These are phyloP conservation scores for Archocentrus centrarchus DNA, from an alignment of 2,113 vertebrate species.

Conservation along the genomic window DNA sequence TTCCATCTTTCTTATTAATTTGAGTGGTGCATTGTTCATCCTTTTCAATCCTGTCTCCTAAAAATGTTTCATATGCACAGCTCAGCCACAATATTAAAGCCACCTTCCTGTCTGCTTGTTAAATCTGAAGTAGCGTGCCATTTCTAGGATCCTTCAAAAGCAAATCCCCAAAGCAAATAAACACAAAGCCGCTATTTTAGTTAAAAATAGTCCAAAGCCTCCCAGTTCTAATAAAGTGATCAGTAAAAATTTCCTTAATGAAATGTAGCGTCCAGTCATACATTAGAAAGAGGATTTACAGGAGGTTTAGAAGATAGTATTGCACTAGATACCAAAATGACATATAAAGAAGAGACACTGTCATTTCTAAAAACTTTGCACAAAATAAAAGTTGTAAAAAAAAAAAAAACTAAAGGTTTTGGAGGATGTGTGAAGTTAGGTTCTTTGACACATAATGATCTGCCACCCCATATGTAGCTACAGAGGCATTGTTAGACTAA, in stretches of 20 bases:
- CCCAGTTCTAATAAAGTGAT: neutral
- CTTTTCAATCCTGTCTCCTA: neutral
- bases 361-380: neutral
- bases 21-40: neutral
- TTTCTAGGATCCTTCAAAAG: neutral
- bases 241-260: neutral
- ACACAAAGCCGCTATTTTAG: neutral
- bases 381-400: neutral
- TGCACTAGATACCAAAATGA: neutral
- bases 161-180: neutral
- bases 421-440: neutral
- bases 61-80: slow-evolving; percentile 7
- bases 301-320: neutral
- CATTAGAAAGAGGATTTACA: slow-evolving; percentile 1
- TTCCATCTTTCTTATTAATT: slow-evolving; percentile 1
- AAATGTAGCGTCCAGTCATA: neutral
- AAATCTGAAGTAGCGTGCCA: neutral
- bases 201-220: slow-evolving; percentile 2
- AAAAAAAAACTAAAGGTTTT: neutral
- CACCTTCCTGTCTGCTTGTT: neutral
- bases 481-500: neutral
- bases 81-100: slow-evolving; percentile 3
- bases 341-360: neutral
- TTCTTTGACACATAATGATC: neutral
- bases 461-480: neutral